These are phyloP conservation scores for Sterna hirundo DNA, from an alignment of 2,113 vertebrate genomes.

Conservation along the genomic window DNA sequence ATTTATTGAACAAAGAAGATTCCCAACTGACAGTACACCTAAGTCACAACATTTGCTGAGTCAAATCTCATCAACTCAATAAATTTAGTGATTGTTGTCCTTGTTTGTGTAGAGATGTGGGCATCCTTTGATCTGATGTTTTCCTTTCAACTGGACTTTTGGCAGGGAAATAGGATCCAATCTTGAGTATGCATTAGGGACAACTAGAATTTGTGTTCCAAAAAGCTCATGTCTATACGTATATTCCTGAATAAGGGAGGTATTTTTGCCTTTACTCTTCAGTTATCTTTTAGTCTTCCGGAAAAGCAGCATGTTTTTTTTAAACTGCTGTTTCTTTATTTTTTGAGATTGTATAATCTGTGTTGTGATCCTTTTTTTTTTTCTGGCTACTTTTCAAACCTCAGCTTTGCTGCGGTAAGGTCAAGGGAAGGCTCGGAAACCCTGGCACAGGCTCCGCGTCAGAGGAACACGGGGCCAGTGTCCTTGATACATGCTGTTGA, in stretches of 20 bases:
- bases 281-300: background rate
- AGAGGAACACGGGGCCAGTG: accelerated
- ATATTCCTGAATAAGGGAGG: background rate
- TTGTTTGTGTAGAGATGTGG: background rate
- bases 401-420: background rate
- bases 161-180: background rate
- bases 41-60: constrained; percentile 24
- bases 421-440: background rate
- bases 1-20: constrained; percentile 53
- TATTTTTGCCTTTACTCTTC: background rate
- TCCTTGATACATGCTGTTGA: background rate
- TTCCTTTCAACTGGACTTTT: background rate
- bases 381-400: background rate
- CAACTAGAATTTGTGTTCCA: background rate
- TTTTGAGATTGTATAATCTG: background rate
- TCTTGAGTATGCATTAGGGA: background rate
- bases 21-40: background rate
- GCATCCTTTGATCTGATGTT: background rate
- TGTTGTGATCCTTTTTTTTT: background rate
- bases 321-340: background rate
- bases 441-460: background rate
- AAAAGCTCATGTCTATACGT: accelerated
- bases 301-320: background rate
- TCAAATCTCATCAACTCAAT: constrained; percentile 14
- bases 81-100: constrained; percentile 46